Evolutionary conservation across 2,113 vertebrate genomes (phyloP).

Genomic region (Todiramphus chloris): DNA sequence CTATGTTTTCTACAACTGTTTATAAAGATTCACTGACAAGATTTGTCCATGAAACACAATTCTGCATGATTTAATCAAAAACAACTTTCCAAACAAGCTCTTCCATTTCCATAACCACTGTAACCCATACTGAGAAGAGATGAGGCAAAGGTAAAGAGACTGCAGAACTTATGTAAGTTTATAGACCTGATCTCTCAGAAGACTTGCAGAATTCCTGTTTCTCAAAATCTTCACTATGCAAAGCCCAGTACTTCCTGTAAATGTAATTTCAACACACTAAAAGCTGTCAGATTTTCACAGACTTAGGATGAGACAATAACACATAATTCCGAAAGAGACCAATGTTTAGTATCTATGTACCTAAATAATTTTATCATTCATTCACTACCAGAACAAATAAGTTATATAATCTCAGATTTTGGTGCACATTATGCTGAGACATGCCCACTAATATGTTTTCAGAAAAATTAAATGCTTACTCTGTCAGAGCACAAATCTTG

Average conservation of each 20-base stretch:
- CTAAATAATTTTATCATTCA: slow-evolving; percentile 76
- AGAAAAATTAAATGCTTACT: slow-evolving; percentile 81
- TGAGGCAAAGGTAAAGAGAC: neutral
- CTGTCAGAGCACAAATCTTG: slow-evolving; percentile 80
- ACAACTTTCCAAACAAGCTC: neutral
- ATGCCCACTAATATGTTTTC: slow-evolving; percentile 75
- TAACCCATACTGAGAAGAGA: neutral
- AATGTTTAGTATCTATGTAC: slow-evolving; percentile 63
- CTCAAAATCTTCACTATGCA: neutral
- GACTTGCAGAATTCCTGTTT: neutral
- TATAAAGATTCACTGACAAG: neutral
- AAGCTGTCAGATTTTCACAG: slow-evolving; percentile 33
- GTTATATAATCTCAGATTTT: slow-evolving; percentile 73
- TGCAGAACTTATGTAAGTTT: neutral
- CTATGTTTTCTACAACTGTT: neutral
- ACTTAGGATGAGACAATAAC: slow-evolving; percentile 40
- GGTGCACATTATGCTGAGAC: slow-evolving; percentile 77
- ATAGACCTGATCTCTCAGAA: neutral
- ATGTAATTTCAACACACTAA: slow-evolving; percentile 45
- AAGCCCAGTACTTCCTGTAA: slow-evolving; percentile 40
- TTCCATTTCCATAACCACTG: neutral
- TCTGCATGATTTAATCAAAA: neutral
- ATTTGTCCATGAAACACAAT: neutral
- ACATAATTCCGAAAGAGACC: slow-evolving; percentile 61
- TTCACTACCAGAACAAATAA: slow-evolving; percentile 78